phyloP scores from a whole-genome alignment of 2,797 vertebrate genomes.

The Hyperoplus immaculatus region DNA sequence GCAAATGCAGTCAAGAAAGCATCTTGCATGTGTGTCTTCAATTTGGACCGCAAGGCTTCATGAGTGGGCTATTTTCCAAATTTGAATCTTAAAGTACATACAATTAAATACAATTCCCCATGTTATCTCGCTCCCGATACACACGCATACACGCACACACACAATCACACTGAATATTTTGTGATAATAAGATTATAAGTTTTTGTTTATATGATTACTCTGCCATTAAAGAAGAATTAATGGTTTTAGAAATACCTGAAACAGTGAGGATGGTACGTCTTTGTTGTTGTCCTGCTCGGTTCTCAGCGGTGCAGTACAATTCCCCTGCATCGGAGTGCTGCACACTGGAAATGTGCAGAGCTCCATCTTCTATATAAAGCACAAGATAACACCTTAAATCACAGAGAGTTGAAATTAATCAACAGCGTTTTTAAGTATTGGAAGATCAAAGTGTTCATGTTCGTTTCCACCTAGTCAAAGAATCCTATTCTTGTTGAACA shows the following conservation, averaged over 20 bases:
- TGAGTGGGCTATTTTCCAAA: not conserved
- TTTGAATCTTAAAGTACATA: not conserved
- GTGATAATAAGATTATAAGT: not conserved
- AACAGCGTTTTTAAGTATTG: not conserved
- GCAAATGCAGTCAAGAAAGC: not conserved
- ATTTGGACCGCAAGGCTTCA: not conserved
- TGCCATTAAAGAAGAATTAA: not conserved
- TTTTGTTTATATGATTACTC: not conserved
- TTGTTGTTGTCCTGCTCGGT: constrained; percentile 78
- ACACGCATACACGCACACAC: not conserved
- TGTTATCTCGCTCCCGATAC: not conserved
- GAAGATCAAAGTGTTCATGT: not conserved
- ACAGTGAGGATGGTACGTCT: constrained; percentile 70
- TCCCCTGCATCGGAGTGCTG: constrained; percentile 78
- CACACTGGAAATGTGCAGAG: constrained; percentile 77
- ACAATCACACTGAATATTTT: not conserved
- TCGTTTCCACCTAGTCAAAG: not conserved
- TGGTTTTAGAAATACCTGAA: constrained; percentile 59
- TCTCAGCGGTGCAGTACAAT: constrained; percentile 84
- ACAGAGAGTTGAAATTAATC: not conserved
- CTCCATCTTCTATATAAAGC: constrained; percentile 72
- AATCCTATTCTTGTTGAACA: not conserved
- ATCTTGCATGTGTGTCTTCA: not conserved
- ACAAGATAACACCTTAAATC: not conserved
- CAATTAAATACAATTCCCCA: not conserved